These are phyloP conservation scores for Heliangelus exortis DNA, from an alignment of 2,797 vertebrate species.

Conservation along the genomic window DNA sequence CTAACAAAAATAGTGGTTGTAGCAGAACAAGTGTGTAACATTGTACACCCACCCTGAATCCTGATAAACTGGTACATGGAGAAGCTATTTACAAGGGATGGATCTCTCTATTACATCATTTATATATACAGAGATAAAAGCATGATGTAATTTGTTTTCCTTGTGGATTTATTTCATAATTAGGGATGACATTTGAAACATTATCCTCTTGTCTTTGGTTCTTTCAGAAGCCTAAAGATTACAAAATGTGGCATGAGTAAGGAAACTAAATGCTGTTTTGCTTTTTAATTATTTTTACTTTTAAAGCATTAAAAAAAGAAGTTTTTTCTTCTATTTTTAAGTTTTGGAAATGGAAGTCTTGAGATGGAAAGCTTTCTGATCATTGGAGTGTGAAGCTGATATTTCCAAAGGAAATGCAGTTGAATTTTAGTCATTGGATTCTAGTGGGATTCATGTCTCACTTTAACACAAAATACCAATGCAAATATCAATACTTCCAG, in stretches of 20 bases:
- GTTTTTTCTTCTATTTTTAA: not conserved
- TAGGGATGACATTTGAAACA: not conserved
- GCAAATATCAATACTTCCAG: not conserved
- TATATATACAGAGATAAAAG: not conserved
- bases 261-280: not conserved
- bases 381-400: not conserved
- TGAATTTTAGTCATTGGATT: not conserved
- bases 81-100: not conserved
- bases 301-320: not conserved
- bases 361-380: not conserved
- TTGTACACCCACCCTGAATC: not conserved
- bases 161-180: constrained; percentile 41
- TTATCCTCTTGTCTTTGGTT: not conserved
- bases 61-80: not conserved
- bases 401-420: not conserved
- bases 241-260: not conserved
- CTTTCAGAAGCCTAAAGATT: not conserved
- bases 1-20: not conserved
- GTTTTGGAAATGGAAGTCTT: not conserved
- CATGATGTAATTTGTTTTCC: constrained; percentile 36
- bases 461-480: not conserved
- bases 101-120: not conserved
- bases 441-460: not conserved
- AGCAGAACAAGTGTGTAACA: not conserved
- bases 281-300: not conserved